phyloP scores from a whole-genome alignment of 2,113 vertebrate genomes.

The Apteryx mantelli region DNA sequence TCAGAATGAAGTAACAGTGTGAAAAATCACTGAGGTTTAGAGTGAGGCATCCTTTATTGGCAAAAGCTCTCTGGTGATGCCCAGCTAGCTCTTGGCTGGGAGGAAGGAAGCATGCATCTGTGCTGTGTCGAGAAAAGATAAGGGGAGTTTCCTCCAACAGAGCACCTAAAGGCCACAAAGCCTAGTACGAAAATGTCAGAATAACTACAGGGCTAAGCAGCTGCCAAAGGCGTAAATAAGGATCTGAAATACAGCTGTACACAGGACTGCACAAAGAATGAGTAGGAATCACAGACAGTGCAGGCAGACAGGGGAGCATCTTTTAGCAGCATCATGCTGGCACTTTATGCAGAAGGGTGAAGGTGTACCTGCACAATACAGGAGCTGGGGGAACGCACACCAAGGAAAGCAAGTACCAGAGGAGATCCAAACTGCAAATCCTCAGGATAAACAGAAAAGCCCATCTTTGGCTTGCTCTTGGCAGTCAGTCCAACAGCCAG shows the following conservation, averaged over 20 bases:
- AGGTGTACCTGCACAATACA: fast-evolving
- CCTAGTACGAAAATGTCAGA: background rate
- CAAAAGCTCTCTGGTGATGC: background rate
- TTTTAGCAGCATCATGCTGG: background rate
- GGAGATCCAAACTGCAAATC: too few relatives aligned
- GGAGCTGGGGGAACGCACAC: too few relatives aligned
- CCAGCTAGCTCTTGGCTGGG: background rate
- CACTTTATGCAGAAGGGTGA: background rate
- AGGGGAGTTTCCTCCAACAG: background rate
- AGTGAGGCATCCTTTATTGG: background rate
- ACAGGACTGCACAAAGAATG: background rate
- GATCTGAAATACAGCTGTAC: background rate
- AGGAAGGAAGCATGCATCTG: background rate
- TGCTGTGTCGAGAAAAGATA: background rate
- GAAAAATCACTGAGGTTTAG: background rate
- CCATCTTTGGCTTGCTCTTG: background rate
- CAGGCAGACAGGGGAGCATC: background rate
- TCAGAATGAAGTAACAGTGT: background rate
- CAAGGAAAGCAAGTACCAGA: background rate
- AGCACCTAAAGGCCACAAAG: background rate
- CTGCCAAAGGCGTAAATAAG: background rate
- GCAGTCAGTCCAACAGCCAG: background rate
- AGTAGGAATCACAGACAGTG: background rate
- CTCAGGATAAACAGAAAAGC: background rate
- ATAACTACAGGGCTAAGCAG: background rate